A percentile compares a stretch with the other conserved stretches of the same genome.
Evolutionary conservation across 2,113 vertebrate species (phyloP).

Genomic region (Bos javanicus): DNA sequence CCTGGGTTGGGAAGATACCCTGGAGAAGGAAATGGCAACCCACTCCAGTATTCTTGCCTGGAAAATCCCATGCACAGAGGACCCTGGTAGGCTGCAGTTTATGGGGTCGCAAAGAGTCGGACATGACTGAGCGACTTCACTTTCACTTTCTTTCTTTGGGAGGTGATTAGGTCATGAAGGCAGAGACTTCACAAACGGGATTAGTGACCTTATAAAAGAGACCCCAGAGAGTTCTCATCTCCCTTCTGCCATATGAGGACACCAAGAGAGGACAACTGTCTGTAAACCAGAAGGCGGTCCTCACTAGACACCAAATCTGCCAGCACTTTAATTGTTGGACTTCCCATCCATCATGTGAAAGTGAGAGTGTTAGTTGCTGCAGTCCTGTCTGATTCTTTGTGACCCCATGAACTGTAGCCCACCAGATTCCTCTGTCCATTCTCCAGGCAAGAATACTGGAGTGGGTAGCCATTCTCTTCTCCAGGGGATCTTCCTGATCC

Average conservation of each 20-base stretch:
- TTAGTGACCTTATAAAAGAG: not conserved
- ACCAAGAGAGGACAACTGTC: not conserved
- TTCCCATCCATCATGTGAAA: not conserved
- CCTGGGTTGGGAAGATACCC: no score
- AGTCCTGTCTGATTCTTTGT: not conserved
- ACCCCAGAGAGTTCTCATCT: not conserved
- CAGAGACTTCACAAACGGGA: not conserved
- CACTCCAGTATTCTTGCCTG: no score
- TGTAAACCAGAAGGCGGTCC: not conserved
- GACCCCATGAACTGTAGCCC: not conserved
- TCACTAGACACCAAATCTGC: not conserved
- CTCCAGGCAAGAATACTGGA: not conserved
- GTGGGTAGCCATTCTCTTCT: not conserved
- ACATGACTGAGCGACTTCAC: no score
- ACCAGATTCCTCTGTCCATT: not conserved
- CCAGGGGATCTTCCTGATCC: not conserved
- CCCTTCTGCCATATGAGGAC: not conserved
- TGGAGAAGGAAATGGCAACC: no score
- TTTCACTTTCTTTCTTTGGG: not conserved
- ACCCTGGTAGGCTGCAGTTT: no score
- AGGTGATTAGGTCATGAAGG: not conserved
- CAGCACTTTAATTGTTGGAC: not conserved
- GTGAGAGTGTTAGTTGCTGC: not conserved
- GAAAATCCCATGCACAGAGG: no score
- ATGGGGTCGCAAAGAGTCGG: no score